Evolutionary conservation across 2,113 vertebrate species (phyloP).

Genomic region (Anoura caudifer): DNA sequence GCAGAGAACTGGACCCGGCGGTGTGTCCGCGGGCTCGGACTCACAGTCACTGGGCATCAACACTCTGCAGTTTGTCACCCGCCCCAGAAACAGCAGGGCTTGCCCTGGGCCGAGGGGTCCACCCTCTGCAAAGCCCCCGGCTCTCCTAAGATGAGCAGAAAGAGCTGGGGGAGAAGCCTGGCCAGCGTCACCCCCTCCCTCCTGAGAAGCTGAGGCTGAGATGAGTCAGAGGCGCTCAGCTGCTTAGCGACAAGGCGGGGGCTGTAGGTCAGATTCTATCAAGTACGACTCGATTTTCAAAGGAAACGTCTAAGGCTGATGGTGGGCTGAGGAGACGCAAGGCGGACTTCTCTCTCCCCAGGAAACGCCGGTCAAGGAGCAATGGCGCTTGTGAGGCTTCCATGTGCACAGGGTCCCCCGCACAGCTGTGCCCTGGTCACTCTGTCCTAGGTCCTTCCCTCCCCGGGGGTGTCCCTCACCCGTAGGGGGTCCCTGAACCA

Average conservation of each 20-base stretch:
- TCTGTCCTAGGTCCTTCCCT: accelerated
- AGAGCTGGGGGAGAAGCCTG: background rate
- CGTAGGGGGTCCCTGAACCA: background rate
- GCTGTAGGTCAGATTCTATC: no score
- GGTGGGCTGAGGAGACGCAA: no score
- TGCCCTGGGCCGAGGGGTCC: background rate
- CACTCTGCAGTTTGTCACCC: no score
- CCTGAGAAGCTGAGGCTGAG: no score
- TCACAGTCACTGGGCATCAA: no score
- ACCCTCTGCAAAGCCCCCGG: accelerated
- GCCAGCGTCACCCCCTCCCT: no score
- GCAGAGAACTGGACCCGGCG: no score
- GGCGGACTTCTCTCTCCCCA: background rate
- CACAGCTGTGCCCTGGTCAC: background rate
- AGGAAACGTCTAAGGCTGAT: background rate
- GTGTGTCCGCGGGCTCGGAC: no score
- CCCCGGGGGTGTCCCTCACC: background rate
- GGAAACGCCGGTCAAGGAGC: background rate
- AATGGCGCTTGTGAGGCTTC: accelerated
- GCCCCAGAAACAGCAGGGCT: background rate
- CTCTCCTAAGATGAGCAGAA: background rate
- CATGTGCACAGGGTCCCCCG: background rate
- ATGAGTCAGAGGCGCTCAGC: no score
- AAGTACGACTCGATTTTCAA: accelerated
- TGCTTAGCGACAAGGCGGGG: background rate